phyloP scores from a whole-genome alignment of 2,888 invertebrate species.

The Orthonevra nobilis region DNA sequence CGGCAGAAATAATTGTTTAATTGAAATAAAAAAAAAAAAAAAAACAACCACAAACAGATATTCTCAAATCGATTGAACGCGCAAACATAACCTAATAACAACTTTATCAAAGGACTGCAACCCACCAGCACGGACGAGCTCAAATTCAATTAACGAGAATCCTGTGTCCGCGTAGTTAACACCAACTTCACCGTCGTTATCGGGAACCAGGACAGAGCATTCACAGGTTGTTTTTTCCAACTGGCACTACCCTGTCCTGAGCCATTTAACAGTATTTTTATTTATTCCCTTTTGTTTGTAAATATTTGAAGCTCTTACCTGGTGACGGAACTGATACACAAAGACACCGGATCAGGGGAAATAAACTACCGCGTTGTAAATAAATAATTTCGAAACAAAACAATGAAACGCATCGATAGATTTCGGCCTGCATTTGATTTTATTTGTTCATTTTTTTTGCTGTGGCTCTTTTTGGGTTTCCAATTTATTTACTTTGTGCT shows the following conservation, averaged over 20 bases:
- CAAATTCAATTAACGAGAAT: constrained; percentile 13
- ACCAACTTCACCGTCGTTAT: neutral
- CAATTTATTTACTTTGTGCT: too few species aligned
- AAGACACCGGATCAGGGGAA: constrained; percentile 14
- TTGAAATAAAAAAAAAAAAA: too few species aligned
- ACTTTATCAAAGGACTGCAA: neutral
- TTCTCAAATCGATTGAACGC: too few species aligned
- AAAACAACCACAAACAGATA: too few species aligned
- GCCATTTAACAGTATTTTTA: neutral
- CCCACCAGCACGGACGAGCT: neutral
- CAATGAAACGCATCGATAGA: too few species aligned
- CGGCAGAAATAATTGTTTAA: too few species aligned
- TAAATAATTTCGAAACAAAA: neutral
- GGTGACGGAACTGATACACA: neutral
- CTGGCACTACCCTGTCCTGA: too few species aligned
- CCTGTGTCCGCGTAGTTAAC: constrained; percentile 3
- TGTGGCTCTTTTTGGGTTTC: too few species aligned
- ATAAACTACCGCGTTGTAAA: constrained; percentile 1
- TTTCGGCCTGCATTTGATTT: too few species aligned
- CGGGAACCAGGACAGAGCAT: neutral
- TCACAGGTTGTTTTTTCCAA: constrained; percentile 9
- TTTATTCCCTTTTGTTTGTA: constrained; percentile 11
- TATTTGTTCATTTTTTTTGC: too few species aligned
- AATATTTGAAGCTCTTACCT: constrained; percentile 31
- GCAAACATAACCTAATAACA: constrained; percentile 19